phyloP scores from a whole-genome alignment of 2,888 invertebrate species.

The Hirtodrosophila alboralis region DNA sequence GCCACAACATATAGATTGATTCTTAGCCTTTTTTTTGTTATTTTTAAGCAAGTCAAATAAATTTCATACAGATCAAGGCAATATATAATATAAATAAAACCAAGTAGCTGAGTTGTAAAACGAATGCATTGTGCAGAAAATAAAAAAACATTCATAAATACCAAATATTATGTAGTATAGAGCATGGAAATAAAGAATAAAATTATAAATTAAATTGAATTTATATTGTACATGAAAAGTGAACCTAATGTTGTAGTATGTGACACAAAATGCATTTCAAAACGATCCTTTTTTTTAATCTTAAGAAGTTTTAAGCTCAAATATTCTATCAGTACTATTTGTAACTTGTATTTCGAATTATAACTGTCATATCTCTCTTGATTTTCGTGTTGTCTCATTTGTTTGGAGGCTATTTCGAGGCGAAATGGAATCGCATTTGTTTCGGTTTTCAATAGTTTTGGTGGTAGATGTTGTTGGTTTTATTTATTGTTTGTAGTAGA shows the following conservation, averaged over 20 bases:
- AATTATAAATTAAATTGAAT: slow-evolving; percentile 17
- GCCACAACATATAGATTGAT: slow-evolving; percentile 54
- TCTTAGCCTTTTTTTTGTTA: slow-evolving; percentile 20
- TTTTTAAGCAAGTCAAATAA: slow-evolving; percentile 15
- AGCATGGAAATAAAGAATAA: slow-evolving; percentile 14
- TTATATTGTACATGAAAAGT: slow-evolving; percentile 45
- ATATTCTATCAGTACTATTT: slow-evolving; percentile 14
- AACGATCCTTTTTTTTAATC: slow-evolving; percentile 8
- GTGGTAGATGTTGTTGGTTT: slow-evolving; percentile 31
- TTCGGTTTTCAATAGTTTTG: slow-evolving; percentile 18
- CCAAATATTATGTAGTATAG: slow-evolving; percentile 22
- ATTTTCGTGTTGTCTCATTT: slow-evolving; percentile 27
- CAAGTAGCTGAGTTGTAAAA: slow-evolving; percentile 50
- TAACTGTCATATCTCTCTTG: slow-evolving; percentile 19
- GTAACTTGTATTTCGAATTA: slow-evolving; percentile 23
- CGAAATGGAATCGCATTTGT: slow-evolving; percentile 9
- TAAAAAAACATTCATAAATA: slow-evolving; percentile 16
- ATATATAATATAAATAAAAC: slow-evolving; percentile 34
- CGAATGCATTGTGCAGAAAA: slow-evolving; percentile 43
- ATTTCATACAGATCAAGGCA: slow-evolving; percentile 43
- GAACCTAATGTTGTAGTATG: slow-evolving; percentile 48
- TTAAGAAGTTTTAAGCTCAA: slow-evolving; percentile 38
- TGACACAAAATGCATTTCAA: slow-evolving; percentile 43
- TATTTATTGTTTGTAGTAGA: slow-evolving; percentile 41
- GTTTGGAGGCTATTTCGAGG: slow-evolving; percentile 14